Percentiles rank a stretch among this genome's conserved stretches.
Conservation (phyloP, 2,113 vertebrate species). For the Guaruba guarouba region DNA sequence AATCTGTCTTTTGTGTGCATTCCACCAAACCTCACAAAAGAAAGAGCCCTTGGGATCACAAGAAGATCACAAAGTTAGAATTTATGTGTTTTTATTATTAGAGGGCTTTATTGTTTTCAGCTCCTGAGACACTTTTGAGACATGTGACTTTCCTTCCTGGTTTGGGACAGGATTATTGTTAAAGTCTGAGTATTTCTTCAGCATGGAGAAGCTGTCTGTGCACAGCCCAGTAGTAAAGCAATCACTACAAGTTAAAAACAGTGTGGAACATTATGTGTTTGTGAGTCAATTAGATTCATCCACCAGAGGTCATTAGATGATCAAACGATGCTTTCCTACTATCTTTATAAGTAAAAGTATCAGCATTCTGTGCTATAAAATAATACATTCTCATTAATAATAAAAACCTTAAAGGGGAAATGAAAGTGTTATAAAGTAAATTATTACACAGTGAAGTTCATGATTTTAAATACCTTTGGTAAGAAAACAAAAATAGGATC, state of each 20-base stretch:
- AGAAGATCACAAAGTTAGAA: not conserved
- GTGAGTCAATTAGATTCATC: conserved; percentile 69
- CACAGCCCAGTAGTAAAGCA: not conserved
- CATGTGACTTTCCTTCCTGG: not conserved
- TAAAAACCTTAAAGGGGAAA: conserved; percentile 68
- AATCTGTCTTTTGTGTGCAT: not conserved
- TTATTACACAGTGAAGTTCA: conserved; percentile 15
- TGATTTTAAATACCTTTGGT: conserved; percentile 48
- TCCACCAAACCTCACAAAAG: not conserved
- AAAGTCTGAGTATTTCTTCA: not conserved
- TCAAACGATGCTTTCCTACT: conserved; percentile 59
- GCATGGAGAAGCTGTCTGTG: not conserved
- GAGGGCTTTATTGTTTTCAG: not conserved
- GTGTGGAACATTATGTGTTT: conserved; percentile 45
- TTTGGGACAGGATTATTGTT: not conserved
- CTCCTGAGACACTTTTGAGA: not conserved
- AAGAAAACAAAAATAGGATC: conserved; percentile 49
- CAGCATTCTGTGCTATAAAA: conserved; percentile 54
- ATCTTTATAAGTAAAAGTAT: conserved; percentile 61
- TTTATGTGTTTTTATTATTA: not conserved
- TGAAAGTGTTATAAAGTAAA: conserved; percentile 47
- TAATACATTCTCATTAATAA: conserved; percentile 61
- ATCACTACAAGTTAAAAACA: conserved; percentile 22
- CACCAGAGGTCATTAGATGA: conserved; percentile 75
- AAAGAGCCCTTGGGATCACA: not conserved